Evolutionary conservation across 2,888 invertebrate genomes (phyloP), one percentile per base, ranked within the genome.

Genomic region (Taenaris catops): DNA sequence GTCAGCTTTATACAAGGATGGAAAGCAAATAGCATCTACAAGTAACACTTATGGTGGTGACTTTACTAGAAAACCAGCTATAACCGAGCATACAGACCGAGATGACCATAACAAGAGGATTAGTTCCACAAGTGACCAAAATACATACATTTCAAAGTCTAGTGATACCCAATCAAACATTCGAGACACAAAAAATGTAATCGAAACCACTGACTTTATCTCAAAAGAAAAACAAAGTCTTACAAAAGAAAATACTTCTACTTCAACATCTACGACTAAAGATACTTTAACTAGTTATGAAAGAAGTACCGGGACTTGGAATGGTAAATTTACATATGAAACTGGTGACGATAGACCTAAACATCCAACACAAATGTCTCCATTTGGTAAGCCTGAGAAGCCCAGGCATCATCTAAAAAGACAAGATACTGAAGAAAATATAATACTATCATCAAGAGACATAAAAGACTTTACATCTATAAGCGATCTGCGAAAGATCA

Each of bases 301-400:
- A 49, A 70, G 78, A 51, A 86, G 83, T 38, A 84, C 84, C 10
- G 86, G 86, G 35, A 72, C 86, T 4, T 90, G 90, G 90, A 89
- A 90, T 38, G 89, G 90, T 5, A 89, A 87, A 49, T 90, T 89
- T 41, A 60, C 67, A 8, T 86, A 88, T 45, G 89, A 89, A 58
- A 87, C 71, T 43, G 76, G 81, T 31, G 75, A 79, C 32, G 80
- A 76, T 26, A 72, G 78, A 41, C 80, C 81, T 6, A 78, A 71
- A 49, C 66, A 51, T 46, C 80, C 80, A 0, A 81, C 80, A 49
- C 60, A 81, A 54, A 67, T 71, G 63, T 79, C 84, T 34, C 83
- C 84, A 5, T 81, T 79, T 49, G 79, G 78, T n/a, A 65, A 61
- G 40, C 63, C 75, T 14, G 83, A 83, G 46, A 66, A 69, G 44